Percentiles rank a stretch among this genome's conserved stretches.
phyloP scores from a whole-genome alignment of 2,888 invertebrate species.

The Corbicula japonica region DNA sequence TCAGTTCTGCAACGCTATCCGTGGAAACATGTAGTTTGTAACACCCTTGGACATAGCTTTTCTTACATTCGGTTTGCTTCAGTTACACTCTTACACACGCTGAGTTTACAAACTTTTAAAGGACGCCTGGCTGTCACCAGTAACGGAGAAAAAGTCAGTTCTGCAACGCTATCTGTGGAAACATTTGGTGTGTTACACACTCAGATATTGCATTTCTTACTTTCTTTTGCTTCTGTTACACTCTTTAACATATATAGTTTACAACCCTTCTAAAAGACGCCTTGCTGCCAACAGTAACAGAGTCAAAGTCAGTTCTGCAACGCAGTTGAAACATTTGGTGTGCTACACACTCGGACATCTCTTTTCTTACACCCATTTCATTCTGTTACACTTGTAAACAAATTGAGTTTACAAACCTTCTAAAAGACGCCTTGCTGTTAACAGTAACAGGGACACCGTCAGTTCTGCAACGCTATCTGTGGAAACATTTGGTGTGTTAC shows the following conservation, averaged over 20 bases:
- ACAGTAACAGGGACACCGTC: slow-evolving; percentile 93
- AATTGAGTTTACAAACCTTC: slow-evolving; percentile 46
- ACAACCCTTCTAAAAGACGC: no score
- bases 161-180: slow-evolving; percentile 93
- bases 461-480: slow-evolving; percentile 94
- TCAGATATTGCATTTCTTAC: slow-evolving; percentile 90
- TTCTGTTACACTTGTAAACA: neutral
- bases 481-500: slow-evolving; percentile 96
- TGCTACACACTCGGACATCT: neutral
- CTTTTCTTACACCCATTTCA: neutral
- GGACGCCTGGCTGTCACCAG: slow-evolving; percentile 88
- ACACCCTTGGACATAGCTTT: slow-evolving; percentile 91
- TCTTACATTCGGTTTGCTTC: slow-evolving; percentile 92
- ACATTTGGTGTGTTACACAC: slow-evolving; percentile 96
- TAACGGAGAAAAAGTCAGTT: slow-evolving; percentile 88
- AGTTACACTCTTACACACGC: slow-evolving; percentile 97
- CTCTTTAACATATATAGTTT: no score
- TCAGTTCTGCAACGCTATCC: slow-evolving; percentile 94
- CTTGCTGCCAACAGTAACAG: no score
- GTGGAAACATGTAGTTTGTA: slow-evolving; percentile 95
- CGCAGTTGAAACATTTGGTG: neutral
- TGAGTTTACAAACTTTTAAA: slow-evolving; percentile 94
- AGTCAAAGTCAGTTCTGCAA: no score
- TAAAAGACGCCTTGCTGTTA: slow-evolving; percentile 92
- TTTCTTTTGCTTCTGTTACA: slow-evolving; percentile 92